Conservation (phyloP, 64 coral and sea anemone species). For the Trachythela sp. region DNA sequence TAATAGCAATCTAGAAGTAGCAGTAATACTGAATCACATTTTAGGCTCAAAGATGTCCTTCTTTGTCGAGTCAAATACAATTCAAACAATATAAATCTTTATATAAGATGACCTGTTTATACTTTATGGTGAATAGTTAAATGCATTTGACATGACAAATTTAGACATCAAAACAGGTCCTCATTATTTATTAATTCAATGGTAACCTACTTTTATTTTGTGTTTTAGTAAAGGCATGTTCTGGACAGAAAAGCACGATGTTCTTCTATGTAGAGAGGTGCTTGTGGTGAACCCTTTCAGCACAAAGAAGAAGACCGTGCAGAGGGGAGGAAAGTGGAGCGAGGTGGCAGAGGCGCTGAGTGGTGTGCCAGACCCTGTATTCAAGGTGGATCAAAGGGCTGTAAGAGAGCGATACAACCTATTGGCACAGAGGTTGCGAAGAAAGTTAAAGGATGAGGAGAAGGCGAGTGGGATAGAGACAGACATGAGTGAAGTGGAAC, state of each 20-base stretch:
- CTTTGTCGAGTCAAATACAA: too few species aligned
- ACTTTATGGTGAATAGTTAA: too few species aligned
- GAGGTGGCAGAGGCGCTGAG: neutral
- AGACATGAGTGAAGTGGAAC: slow-evolving; percentile 12
- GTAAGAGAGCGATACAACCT: slow-evolving; percentile 27
- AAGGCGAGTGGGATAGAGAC: slow-evolving; percentile 4
- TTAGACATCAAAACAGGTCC: too few species aligned
- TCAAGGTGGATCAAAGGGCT: slow-evolving; percentile 3
- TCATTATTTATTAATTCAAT: too few species aligned
- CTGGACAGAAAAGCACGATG: slow-evolving; percentile 39
- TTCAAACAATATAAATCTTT: too few species aligned
- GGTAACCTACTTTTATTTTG: too few species aligned
- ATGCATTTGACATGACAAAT: too few species aligned
- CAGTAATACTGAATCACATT: too few species aligned
- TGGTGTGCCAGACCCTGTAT: neutral
- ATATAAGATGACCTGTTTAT: too few species aligned
- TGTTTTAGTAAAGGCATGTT: neutral
- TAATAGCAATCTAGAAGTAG: too few species aligned
- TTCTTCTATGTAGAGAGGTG: slow-evolving; percentile 22
- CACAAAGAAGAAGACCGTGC: neutral
- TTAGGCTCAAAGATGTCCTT: too few species aligned
- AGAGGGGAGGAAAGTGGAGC: neutral
- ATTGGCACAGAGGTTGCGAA: neutral
- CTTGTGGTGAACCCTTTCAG: slow-evolving; percentile 14
- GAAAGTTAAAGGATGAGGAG: slow-evolving; percentile 2